Conservation (phyloP, 2,797 vertebrate genomes). For the Spatula clypeata region DNA sequence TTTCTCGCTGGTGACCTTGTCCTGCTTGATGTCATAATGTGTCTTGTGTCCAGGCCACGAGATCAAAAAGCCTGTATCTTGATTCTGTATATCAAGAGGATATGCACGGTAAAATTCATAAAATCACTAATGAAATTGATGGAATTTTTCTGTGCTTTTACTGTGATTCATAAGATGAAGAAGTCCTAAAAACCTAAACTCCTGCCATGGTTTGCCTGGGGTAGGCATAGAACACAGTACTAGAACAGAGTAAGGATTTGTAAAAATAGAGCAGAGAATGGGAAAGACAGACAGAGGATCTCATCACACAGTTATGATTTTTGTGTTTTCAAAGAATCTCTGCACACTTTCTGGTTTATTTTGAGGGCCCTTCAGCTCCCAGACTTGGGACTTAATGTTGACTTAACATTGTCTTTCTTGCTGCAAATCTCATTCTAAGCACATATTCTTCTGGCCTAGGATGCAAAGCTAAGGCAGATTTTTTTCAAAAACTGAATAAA, state of each 20-base stretch:
- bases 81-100: neutral
- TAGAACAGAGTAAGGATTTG: neutral
- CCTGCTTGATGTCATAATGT: neutral
- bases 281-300: neutral
- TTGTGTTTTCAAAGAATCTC: neutral
- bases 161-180: neutral
- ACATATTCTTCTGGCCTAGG: neutral
- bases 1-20: constrained; percentile 16
- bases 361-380: neutral
- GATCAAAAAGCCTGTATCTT: neutral
- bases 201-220: neutral
- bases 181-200: neutral
- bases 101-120: neutral
- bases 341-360: neutral
- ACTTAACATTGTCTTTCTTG: neutral
- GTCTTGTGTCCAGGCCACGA: neutral
- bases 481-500: neutral
- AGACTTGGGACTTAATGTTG: neutral
- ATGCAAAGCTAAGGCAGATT: neutral
- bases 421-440: neutral
- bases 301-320: neutral
- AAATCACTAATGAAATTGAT: neutral
- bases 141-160: neutral
- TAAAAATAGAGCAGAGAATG: neutral
- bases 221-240: neutral